Evolutionary conservation across 2,113 vertebrate species (phyloP).

Genomic region (Verasper variegatus): DNA sequence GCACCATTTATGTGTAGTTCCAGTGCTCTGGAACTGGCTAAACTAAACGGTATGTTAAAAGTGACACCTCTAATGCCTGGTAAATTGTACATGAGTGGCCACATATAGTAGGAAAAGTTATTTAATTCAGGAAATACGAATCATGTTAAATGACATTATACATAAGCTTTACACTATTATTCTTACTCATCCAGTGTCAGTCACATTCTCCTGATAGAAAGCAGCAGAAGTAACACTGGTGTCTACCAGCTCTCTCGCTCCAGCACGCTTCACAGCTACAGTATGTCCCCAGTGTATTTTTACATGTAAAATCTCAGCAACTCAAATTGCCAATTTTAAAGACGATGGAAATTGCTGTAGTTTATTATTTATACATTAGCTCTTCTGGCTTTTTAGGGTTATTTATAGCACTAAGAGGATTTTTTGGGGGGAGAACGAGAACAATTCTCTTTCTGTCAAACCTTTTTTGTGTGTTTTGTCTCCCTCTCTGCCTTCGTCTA

Average conservation of each 20-base stretch:
- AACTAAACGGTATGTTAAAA: background rate
- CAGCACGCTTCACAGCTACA: background rate
- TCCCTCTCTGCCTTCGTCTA: conserved; percentile 9
- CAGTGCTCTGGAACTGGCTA: background rate
- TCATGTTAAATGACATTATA: background rate
- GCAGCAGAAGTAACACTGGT: background rate
- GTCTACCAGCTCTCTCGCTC: conserved; percentile 4
- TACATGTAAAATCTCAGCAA: conserved; percentile 26
- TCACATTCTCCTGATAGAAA: conserved; percentile 1
- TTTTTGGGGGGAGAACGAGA: conserved; percentile 1
- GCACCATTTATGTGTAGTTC: background rate
- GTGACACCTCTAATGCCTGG: background rate
- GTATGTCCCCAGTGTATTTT: conserved; percentile 44
- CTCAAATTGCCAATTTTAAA: conserved; percentile 44
- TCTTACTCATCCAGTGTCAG: conserved; percentile 15
- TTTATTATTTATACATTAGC: conserved; percentile 54
- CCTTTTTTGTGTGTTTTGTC: conserved; percentile 2
- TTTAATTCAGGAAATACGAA: conserved; percentile 2
- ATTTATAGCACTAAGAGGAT: conserved; percentile 21
- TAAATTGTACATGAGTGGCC: background rate
- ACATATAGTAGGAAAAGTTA: background rate
- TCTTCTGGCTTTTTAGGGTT: conserved; percentile 20
- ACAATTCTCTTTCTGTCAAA: background rate
- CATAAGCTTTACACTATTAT: background rate
- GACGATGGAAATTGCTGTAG: conserved; percentile 37